A percentile compares a stretch with the other conserved stretches of the same genome.
Conservation (phyloP, 2,888 invertebrate genomes). For the Marasmarcha lunaedactyla region DNA sequence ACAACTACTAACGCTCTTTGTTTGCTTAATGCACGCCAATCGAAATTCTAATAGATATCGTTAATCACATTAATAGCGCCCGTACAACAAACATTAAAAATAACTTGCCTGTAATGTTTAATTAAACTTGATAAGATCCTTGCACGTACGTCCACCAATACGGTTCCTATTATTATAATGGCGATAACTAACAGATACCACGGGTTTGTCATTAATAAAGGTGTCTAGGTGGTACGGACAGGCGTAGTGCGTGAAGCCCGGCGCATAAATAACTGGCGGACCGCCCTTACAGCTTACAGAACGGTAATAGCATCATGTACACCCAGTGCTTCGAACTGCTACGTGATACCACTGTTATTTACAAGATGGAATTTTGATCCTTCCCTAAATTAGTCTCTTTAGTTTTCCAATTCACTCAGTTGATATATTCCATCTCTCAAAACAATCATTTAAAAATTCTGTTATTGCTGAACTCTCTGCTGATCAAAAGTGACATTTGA, state of each 20-base stretch:
- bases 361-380: too few relatives aligned
- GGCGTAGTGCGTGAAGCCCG: conserved; percentile 38
- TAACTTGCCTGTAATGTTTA: conserved; percentile 4
- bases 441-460: too few relatives aligned
- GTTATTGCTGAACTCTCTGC: too few relatives aligned
- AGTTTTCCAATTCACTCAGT: too few relatives aligned
- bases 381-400: too few relatives aligned
- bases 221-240: conserved; percentile 43
- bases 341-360: too few relatives aligned
- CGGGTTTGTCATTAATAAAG: conserved; percentile 45
- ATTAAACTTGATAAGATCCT: conserved; percentile 10
- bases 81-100: not conserved
- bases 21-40: not conserved
- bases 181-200: conserved; percentile 31
- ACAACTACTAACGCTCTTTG: too few relatives aligned
- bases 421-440: too few relatives aligned
- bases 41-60: not conserved
- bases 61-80: not conserved
- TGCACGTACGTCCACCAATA: conserved; percentile 7
- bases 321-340: conserved; percentile 14
- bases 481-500: too few relatives aligned
- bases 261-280: conserved; percentile 48
- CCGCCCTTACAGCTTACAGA: conserved; percentile 34
- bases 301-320: conserved; percentile 31
- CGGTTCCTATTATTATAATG: conserved; percentile 23